phyloP scores from a whole-genome alignment of 2,888 invertebrate genomes.

The Caradrina clavipalpis region DNA sequence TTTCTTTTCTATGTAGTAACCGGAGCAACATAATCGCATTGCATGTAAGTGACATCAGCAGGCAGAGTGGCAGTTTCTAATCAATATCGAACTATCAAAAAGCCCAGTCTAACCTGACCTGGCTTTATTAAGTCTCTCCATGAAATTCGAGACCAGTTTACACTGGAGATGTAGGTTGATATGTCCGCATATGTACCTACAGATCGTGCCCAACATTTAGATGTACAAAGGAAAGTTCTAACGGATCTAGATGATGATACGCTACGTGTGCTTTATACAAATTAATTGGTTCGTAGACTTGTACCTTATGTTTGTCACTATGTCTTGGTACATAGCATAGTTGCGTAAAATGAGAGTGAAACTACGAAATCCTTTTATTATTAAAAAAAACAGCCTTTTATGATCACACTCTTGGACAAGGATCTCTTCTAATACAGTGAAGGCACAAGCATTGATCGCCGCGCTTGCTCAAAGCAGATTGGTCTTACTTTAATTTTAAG shows the following conservation, averaged over 20 bases:
- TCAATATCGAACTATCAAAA: slow-evolving; percentile 66
- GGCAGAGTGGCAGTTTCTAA: slow-evolving; percentile 82
- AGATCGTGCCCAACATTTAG: slow-evolving; percentile 79
- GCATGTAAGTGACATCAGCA: slow-evolving; percentile 79
- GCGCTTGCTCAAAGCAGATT: too few relatives aligned
- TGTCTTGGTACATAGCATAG: slow-evolving; percentile 5
- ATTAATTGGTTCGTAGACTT: slow-evolving; percentile 46
- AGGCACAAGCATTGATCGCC: too few relatives aligned
- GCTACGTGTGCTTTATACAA: slow-evolving; percentile 70
- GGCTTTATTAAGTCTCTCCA: neutral
- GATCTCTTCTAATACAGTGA: too few relatives aligned
- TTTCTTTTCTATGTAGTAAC: slow-evolving; percentile 58
- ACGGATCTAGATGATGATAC: slow-evolving; percentile 79
- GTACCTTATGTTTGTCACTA: slow-evolving; percentile 45
- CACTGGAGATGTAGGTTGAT: neutral
- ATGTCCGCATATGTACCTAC: slow-evolving; percentile 19
- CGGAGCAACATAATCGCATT: slow-evolving; percentile 62
- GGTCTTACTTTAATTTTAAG: too few relatives aligned
- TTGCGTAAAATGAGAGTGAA: slow-evolving; percentile 32
- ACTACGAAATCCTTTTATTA: too few relatives aligned
- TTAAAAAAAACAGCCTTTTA: too few relatives aligned
- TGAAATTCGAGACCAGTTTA: neutral
- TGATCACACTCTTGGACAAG: too few relatives aligned
- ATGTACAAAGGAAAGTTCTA: slow-evolving; percentile 80
- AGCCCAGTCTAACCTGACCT: neutral